These are phyloP conservation scores for Sebastes kiyomatsui DNA, from an alignment of 2,797 vertebrate species.

Conservation along the genomic window DNA sequence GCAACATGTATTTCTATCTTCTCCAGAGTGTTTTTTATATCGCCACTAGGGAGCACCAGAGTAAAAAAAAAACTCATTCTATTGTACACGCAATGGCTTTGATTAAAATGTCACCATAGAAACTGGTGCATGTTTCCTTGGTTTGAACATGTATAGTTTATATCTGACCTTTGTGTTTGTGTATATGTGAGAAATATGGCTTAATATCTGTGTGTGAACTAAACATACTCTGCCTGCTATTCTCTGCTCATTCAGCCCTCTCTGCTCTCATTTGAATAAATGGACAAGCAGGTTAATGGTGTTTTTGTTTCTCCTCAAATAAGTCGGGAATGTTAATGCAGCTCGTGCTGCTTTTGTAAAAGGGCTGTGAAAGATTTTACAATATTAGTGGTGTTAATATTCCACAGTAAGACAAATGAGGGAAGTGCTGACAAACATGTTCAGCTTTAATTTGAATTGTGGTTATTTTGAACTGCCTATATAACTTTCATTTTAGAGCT, in stretches of 20 bases:
- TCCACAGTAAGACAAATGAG: too few species aligned
- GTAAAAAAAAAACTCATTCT: background rate
- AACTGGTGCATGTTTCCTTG: background rate
- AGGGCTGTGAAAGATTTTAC: background rate
- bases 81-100: background rate
- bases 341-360: background rate
- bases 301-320: background rate
- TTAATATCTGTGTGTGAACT: background rate
- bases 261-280: constrained; percentile 13
- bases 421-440: background rate
- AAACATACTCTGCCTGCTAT: background rate
- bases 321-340: background rate
- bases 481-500: background rate
- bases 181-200: background rate
- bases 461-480: background rate
- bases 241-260: background rate
- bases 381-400: background rate
- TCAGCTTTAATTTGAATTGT: background rate
- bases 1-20: background rate
- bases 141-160: background rate
- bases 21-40: background rate
- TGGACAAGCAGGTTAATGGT: background rate
- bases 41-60: background rate
- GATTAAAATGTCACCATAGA: background rate
- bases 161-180: background rate